These are phyloP conservation scores for Myiothlypis coronata DNA, from an alignment of 2,797 vertebrate species.

Conservation along the genomic window DNA sequence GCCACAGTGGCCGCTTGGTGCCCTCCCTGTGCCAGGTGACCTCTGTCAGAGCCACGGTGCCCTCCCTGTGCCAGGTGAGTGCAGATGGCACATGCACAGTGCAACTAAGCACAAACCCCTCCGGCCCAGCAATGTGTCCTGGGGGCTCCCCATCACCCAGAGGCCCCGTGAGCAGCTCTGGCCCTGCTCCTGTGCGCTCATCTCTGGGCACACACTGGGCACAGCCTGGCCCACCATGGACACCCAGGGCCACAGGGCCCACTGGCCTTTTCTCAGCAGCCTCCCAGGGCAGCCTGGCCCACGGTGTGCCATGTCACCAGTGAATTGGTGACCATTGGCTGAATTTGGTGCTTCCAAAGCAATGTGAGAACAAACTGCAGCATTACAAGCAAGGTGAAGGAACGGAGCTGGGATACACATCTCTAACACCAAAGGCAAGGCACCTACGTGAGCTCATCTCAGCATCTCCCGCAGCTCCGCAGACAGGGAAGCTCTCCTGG, in stretches of 20 bases:
- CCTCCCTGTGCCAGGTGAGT: too few relatives aligned
- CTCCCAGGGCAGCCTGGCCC: neutral
- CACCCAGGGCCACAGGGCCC: neutral
- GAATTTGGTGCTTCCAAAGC: neutral
- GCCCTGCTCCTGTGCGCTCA: neutral
- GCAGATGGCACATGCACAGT: neutral
- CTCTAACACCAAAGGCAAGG: neutral
- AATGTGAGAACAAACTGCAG: neutral
- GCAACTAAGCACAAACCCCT: neutral
- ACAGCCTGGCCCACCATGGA: neutral
- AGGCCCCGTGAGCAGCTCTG: neutral
- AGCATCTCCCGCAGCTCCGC: rapidly evolving
- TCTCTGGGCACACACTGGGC: rapidly evolving
- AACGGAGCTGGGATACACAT: neutral
- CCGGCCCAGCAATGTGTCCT: rapidly evolving
- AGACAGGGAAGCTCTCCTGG: neutral
- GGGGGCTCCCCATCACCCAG: rapidly evolving
- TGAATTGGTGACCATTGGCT: too few relatives aligned
- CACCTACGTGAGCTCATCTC: rapidly evolving
- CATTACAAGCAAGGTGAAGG: neutral
- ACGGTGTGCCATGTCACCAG: rapidly evolving
- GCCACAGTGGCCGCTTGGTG: neutral
- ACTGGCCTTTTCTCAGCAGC: rapidly evolving
- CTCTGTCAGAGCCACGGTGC: neutral
- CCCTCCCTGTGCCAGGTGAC: neutral